Percentiles rank a stretch among this genome's conserved stretches.
Conservation (phyloP, 2,888 invertebrate species). For the Protonemura montana region DNA sequence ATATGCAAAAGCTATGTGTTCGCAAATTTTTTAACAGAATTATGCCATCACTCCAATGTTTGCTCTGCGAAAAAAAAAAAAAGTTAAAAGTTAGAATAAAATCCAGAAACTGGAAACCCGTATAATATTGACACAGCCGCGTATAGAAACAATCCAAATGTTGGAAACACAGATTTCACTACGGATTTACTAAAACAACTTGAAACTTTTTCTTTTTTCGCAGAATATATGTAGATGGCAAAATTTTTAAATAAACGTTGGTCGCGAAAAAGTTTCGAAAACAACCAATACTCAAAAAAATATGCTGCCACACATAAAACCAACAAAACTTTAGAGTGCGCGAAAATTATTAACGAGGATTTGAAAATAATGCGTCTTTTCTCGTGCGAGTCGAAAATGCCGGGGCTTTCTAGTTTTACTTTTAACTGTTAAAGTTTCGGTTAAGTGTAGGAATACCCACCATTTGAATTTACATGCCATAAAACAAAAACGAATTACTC, state of each 20-base stretch:
- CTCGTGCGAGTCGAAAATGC: too few species aligned
- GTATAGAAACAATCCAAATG: not conserved
- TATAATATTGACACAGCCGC: conserved; percentile 4
- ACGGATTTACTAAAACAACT: not conserved
- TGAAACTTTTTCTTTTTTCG: not conserved
- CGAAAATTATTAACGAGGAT: not conserved
- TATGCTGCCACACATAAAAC: not conserved
- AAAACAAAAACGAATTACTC: too few species aligned
- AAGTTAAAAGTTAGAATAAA: not conserved
- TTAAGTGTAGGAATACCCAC: too few species aligned
- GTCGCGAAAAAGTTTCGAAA: not conserved
- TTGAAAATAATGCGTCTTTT: not conserved
- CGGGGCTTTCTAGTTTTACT: too few species aligned
- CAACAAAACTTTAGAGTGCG: not conserved
- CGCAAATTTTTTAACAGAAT: not conserved
- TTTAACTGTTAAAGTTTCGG: too few species aligned
- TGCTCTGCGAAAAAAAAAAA: not conserved
- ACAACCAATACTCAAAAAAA: not conserved
- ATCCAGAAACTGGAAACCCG: not conserved
- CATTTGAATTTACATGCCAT: too few species aligned
- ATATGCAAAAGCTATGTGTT: not conserved
- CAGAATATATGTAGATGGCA: not conserved
- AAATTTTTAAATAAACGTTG: conserved; percentile 1
- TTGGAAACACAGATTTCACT: not conserved
- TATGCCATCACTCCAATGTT: conserved; percentile 7